A percentile compares a stretch with the other conserved stretches of the same genome.
phyloP scores from a whole-genome alignment of 2,797 vertebrate species.

The Gallinago solitaria region DNA sequence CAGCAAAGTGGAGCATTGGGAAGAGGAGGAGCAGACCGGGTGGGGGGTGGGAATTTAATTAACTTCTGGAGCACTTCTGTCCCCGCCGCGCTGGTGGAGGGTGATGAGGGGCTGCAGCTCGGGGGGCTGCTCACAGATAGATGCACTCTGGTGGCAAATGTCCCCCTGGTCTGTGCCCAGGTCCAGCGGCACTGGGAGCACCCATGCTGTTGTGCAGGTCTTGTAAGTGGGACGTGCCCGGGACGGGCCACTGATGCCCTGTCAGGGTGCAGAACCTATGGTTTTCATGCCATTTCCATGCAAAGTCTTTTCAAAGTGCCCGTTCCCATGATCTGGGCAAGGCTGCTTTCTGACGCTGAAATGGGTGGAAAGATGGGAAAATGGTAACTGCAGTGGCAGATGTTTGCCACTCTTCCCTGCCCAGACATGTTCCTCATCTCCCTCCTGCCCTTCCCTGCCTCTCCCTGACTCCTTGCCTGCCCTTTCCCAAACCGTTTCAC shows the following conservation, averaged over 20 bases:
- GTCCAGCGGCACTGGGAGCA: not conserved
- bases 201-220: rapidly evolving
- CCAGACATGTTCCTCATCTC: not conserved
- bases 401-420: not conserved
- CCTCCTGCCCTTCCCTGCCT: not conserved
- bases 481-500: rapidly evolving
- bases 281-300: not conserved
- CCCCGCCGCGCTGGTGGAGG: not conserved
- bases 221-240: rapidly evolving
- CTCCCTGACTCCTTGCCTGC: not conserved
- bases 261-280: not conserved
- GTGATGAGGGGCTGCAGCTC: not conserved
- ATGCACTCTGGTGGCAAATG: rapidly evolving
- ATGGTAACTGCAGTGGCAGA: not conserved
- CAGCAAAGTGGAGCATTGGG: not conserved
- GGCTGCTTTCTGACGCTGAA: not conserved
- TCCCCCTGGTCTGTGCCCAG: not conserved
- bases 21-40: constrained; percentile 37
- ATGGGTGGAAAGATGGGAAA: not conserved
- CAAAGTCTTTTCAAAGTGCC: not conserved
- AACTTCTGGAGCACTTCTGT: constrained; percentile 20
- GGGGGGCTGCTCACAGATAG: not conserved
- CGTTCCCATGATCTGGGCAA: not conserved
- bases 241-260: not conserved
- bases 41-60: constrained; percentile 41